Base-by-base conservation (phyloP, 2,888 invertebrate genomes). In the Pilophorus perplexus region DNA sequence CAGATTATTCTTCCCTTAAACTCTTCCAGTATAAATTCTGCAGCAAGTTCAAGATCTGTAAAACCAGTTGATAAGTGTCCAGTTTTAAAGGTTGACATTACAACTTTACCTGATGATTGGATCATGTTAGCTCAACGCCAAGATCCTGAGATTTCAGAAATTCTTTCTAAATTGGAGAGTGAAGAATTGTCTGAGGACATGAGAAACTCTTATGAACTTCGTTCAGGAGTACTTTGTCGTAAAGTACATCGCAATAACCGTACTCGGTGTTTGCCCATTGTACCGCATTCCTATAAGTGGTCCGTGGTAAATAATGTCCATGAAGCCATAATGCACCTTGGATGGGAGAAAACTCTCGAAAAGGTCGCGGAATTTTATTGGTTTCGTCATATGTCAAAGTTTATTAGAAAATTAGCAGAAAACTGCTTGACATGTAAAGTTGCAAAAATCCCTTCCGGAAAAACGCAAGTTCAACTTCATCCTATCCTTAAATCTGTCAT, bases 401-500 rank as follows among this genome's bases (percentile, higher is more conserved):
- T 70, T 33, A 74, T 75, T 1, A 54, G 73, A 27, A 74, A 74
- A 60, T 76, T 75, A 55, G 72, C 74, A 0, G 74, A 75, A 0
- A 73, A 71, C 16, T 76, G 75, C 55, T 66, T 75, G 4, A 75
- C 73, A 0, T 76, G 75, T 65, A 73, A 71, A 68, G 33, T 73
- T 0, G 71, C 75, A 0, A 76, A 76, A 64, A 69, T 73, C 8
- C 27, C 23, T 4, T 72, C 74, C 0, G 75, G 76, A 3, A 71
- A 52, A n/a, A 27, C 27, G 1, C 8, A 14, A 27, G 28, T 52
- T 27, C 27, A 52, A 16, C 14, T 52, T 2, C 27, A 52, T 1
- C 46, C 60, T 3, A 69, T 70, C 6, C 72, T 72, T 6, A 75
- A 73, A 72, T 74, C 75, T 44, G 74, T 73, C 0, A 14, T 74